phyloP scores from a whole-genome alignment of 2,797 vertebrate genomes.

The Hypotaenidia okinawae region DNA sequence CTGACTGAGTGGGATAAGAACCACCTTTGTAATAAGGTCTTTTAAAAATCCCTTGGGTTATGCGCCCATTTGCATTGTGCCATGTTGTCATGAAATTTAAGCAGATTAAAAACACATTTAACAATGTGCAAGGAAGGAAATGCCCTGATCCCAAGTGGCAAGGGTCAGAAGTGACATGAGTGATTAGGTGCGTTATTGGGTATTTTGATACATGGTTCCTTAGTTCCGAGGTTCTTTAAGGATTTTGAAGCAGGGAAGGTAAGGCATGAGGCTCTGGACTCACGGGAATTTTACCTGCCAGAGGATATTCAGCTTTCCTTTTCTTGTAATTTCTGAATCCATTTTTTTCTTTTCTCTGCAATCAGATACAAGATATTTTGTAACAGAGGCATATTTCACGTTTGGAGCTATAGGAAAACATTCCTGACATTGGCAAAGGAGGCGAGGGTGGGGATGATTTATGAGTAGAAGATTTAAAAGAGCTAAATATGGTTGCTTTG shows the following conservation, averaged over 20 bases:
- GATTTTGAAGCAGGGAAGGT: conserved; percentile 5
- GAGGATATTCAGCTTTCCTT: conserved; percentile 18
- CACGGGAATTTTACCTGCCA: not conserved
- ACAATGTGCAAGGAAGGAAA: conserved; percentile 75
- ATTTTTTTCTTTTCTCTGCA: conserved; percentile 23
- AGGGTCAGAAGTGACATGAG: conserved; percentile 70
- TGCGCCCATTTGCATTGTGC: conserved; percentile 26
- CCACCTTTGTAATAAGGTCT: conserved; percentile 16
- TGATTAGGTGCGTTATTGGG: conserved; percentile 67
- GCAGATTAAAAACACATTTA: conserved; percentile 78
- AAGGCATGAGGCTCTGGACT: not conserved
- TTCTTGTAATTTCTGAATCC: not conserved
- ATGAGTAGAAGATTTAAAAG: conserved; percentile 46
- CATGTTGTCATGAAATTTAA: conserved; percentile 64
- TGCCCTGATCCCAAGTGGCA: conserved; percentile 58
- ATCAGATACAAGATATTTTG: conserved; percentile 37
- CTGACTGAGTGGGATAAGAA: not conserved
- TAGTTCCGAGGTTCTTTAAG: conserved; percentile 40
- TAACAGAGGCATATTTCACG: conserved; percentile 38
- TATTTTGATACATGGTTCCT: not conserved
- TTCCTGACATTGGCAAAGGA: conserved; percentile 38
- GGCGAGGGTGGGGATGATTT: conserved; percentile 21
- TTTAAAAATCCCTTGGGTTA: not conserved
- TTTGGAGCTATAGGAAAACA: conserved; percentile 26
- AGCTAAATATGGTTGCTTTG: conserved; percentile 39